Evolutionary conservation across 2,888 invertebrate species (phyloP).

Genomic region (Lepidonotus clava): DNA sequence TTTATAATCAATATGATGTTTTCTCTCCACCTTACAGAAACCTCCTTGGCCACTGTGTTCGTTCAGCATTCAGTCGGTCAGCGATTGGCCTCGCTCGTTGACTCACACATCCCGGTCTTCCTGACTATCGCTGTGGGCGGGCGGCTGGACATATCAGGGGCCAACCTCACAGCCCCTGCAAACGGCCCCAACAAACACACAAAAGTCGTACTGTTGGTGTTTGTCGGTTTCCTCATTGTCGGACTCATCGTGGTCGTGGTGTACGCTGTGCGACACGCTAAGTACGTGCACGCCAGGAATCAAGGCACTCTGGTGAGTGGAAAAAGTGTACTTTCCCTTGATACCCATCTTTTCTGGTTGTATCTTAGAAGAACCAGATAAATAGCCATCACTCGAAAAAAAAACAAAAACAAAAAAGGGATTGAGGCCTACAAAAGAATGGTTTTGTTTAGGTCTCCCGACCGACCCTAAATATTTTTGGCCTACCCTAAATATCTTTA

Average conservation of each 20-base stretch:
- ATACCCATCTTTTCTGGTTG: too few relatives aligned
- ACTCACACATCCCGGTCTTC: background rate
- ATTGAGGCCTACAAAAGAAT: too few relatives aligned
- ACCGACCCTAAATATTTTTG: too few relatives aligned
- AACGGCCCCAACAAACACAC: background rate
- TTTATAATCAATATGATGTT: too few relatives aligned
- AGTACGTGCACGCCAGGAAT: background rate
- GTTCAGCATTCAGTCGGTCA: background rate
- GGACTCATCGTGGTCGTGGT: slow-evolving; percentile 23
- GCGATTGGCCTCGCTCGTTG: background rate
- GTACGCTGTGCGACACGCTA: slow-evolving; percentile 42
- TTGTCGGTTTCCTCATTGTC: slow-evolving; percentile 32
- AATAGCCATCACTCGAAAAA: too few relatives aligned
- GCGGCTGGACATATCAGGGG: too few relatives aligned
- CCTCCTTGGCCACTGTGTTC: background rate
- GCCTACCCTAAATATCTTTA: too few relatives aligned
- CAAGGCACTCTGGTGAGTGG: slow-evolving; percentile 9
- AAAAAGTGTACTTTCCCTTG: too few relatives aligned
- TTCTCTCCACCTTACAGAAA: too few relatives aligned
- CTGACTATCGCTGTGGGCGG: background rate
- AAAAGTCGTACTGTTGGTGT: background rate
- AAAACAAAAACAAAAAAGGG: too few relatives aligned
- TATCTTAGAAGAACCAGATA: too few relatives aligned
- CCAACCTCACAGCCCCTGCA: background rate
- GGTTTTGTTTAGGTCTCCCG: too few relatives aligned